Percentiles rank a stretch among this genome's conserved stretches.
Evolutionary conservation across 2,888 invertebrate species (phyloP).

Genomic region (Drosophila algonquin): DNA sequence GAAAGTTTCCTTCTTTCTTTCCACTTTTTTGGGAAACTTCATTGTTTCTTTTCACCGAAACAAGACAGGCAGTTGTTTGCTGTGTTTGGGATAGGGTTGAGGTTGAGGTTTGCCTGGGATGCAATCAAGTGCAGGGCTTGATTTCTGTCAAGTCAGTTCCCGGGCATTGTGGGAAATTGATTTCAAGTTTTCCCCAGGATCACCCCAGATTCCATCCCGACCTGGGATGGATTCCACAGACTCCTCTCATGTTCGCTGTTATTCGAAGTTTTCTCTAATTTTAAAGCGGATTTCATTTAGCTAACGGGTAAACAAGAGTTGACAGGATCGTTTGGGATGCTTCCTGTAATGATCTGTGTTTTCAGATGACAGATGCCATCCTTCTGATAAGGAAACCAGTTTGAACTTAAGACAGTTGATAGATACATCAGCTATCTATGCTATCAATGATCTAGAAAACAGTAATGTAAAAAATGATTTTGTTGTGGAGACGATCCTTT

Average conservation of each 20-base stretch:
- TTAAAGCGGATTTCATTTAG: slow-evolving; percentile 52
- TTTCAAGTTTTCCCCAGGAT: slow-evolving; percentile 33
- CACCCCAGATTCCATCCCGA: slow-evolving; percentile 50
- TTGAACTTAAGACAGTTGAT: background rate
- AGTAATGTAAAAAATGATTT: background rate
- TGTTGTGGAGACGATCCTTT: too few relatives aligned
- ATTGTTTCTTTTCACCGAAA: slow-evolving; percentile 52
- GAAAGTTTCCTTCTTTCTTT: slow-evolving; percentile 20
- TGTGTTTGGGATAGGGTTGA: slow-evolving; percentile 23
- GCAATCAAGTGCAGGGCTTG: slow-evolving; percentile 66
- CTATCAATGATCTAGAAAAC: background rate
- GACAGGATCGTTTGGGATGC: background rate
- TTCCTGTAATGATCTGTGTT: slow-evolving; percentile 22
- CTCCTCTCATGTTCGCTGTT: slow-evolving; percentile 41
- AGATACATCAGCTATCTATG: slow-evolving; percentile 1
- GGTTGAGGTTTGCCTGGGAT: slow-evolving; percentile 37
- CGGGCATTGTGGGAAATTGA: slow-evolving; percentile 57
- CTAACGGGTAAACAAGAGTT: slow-evolving; percentile 39
- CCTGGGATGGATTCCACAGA: slow-evolving; percentile 18
- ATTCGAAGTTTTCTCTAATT: slow-evolving; percentile 50
- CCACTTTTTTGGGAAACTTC: slow-evolving; percentile 37
- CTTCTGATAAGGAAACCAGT: background rate
- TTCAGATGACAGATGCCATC: slow-evolving; percentile 5
- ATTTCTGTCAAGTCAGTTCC: slow-evolving; percentile 71
- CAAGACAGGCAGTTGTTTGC: background rate